These are phyloP conservation scores for Camelus bactrianus DNA, from an alignment of 2,113 vertebrate species.

Conservation along the genomic window DNA sequence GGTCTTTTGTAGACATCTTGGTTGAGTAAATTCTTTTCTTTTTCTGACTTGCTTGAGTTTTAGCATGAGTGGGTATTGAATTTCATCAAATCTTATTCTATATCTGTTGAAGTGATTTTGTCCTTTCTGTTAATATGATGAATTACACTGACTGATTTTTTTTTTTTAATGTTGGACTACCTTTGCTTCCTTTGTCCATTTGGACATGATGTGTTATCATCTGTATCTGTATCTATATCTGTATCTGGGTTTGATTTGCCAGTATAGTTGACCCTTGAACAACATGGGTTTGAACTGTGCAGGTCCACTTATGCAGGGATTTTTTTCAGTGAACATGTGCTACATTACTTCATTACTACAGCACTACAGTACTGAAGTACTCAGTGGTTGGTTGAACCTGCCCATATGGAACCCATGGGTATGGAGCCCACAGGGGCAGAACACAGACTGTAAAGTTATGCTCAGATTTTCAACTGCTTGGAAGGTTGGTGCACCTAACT, in stretches of 20 bases:
- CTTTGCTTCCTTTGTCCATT: not conserved
- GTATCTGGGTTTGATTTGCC: not conserved
- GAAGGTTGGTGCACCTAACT: not conserved
- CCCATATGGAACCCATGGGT: not conserved
- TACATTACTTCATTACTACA: not conserved
- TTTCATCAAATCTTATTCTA: not conserved
- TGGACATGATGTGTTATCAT: not conserved
- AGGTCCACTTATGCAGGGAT: not conserved
- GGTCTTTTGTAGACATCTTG: not conserved
- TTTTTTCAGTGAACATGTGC: not conserved
- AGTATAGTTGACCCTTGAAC: not conserved
- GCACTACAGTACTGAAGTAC: too few relatives aligned
- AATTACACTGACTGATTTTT: not conserved
- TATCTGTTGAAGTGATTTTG: not conserved
- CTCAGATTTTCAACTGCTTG: not conserved
- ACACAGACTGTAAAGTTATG: not conserved
- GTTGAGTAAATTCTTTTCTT: not conserved
- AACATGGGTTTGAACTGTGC: not conserved
- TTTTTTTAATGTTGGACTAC: not conserved
- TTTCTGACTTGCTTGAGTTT: not conserved
- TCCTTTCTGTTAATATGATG: not conserved
- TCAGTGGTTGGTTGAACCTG: not conserved
- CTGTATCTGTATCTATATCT: not conserved
- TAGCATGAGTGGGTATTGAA: not conserved
- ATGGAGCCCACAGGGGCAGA: not conserved